Conservation (phyloP, 1,140 invertebrate species). For the Stegodyphus mimosarum region DNA sequence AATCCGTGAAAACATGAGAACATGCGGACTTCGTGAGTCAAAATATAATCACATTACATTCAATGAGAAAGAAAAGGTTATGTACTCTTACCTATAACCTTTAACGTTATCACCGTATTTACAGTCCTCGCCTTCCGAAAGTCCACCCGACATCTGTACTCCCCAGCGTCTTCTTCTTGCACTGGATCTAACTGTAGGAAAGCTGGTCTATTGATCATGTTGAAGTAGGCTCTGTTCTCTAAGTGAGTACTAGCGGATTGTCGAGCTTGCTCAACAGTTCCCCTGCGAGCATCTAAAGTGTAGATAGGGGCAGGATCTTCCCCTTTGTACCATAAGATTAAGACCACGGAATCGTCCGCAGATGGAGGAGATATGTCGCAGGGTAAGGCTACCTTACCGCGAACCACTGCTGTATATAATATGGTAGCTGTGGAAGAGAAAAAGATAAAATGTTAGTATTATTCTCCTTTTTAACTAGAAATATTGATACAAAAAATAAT, state of each 20-base stretch:
- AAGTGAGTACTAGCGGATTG: constrained; percentile 54
- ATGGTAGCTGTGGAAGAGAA: constrained; percentile 61
- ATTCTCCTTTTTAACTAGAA: too few species aligned
- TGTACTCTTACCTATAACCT: constrained; percentile 85
- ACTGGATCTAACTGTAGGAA: constrained; percentile 83
- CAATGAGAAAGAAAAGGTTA: too few species aligned
- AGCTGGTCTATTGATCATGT: constrained; percentile 66
- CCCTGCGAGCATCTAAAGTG: constrained; percentile 64
- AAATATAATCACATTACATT: too few species aligned
- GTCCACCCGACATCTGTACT: constrained; percentile 89
- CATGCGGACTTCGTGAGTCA: too few species aligned
- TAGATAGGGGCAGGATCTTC: constrained; percentile 71
- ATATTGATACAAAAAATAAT: too few species aligned
- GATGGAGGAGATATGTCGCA: constrained; percentile 83
- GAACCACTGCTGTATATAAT: constrained; percentile 73
- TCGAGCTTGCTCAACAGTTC: constrained; percentile 62
- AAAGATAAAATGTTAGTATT: background rate
- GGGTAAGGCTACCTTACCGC: constrained; percentile 81
- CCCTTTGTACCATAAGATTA: constrained; percentile 91
- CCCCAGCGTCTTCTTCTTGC: constrained; percentile 82
- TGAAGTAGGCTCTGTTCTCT: constrained; percentile 61
- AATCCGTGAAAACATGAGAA: too few species aligned
- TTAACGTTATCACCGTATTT: constrained; percentile 89
- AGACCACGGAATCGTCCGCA: constrained; percentile 85
- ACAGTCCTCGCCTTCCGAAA: constrained; percentile 89